Conservation (phyloP, 2,797 vertebrate species). For the Phaenicophaeus curvirostris region DNA sequence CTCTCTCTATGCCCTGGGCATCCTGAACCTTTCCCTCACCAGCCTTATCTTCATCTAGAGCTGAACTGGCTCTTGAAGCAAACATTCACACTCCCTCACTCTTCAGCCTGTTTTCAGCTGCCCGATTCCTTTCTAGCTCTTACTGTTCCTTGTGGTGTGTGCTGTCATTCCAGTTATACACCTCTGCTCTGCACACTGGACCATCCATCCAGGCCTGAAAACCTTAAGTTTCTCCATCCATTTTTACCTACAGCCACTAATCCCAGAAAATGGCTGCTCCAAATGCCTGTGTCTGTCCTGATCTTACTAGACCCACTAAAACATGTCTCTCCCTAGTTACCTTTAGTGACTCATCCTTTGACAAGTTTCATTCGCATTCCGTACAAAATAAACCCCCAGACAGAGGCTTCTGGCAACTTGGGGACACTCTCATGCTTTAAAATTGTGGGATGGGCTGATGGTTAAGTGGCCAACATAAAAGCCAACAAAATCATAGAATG, state of each 20-base stretch:
- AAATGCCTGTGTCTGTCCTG: fast-evolving
- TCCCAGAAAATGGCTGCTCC: background rate
- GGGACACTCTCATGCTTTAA: background rate
- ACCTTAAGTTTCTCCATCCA: background rate
- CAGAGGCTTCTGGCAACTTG: background rate
- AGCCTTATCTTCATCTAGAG: background rate
- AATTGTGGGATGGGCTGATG: fast-evolving
- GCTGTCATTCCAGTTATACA: fast-evolving
- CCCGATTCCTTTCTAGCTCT: background rate
- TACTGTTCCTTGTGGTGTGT: background rate
- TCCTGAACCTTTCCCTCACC: background rate
- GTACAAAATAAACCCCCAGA: background rate
- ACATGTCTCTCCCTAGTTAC: fast-evolving
- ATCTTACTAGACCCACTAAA: background rate
- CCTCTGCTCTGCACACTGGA: background rate
- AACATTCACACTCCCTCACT: fast-evolving
- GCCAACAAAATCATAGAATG: background rate
- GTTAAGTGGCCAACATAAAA: background rate
- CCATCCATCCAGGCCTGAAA: background rate
- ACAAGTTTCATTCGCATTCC: background rate
- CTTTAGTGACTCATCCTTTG: background rate
- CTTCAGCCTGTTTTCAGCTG: background rate
- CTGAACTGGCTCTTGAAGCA: background rate
- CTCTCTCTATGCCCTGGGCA: no score
- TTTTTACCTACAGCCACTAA: background rate